Conservation (phyloP, 2,797 vertebrate genomes). For the Gallinago nigripennis region DNA sequence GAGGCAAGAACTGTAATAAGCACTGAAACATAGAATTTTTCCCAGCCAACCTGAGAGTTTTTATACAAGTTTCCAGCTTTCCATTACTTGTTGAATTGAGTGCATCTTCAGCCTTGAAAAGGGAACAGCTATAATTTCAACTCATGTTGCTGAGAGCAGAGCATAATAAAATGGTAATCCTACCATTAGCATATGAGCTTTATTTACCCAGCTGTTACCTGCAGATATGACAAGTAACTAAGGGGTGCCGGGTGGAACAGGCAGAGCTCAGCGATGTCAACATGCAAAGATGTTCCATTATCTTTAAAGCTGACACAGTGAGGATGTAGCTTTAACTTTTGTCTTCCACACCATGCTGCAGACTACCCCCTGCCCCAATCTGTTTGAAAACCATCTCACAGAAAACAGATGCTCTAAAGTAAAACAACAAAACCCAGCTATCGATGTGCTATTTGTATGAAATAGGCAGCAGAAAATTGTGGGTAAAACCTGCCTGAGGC, state of each 20-base stretch:
- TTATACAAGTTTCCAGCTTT: not conserved
- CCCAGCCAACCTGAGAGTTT: not conserved
- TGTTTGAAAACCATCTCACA: not conserved
- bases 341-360: not conserved
- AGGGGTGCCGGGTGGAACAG: not conserved
- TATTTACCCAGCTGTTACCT: conserved; percentile 10
- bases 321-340: not conserved
- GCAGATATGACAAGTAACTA: not conserved
- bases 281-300: not conserved
- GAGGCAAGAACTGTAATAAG: not conserved
- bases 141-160: not conserved
- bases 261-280: not conserved
- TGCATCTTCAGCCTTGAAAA: not conserved
- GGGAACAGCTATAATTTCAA: not conserved
- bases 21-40: not conserved
- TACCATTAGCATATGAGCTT: not conserved
- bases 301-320: not conserved
- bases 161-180: not conserved
- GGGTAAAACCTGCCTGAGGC: not conserved
- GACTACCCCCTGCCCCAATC: not conserved
- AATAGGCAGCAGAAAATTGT: not conserved
- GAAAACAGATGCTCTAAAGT: not conserved
- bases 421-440: not conserved
- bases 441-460: not conserved
- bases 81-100: not conserved